Evolutionary conservation across 2,113 vertebrate species (phyloP).

Genomic region (Bostrychus sinensis): DNA sequence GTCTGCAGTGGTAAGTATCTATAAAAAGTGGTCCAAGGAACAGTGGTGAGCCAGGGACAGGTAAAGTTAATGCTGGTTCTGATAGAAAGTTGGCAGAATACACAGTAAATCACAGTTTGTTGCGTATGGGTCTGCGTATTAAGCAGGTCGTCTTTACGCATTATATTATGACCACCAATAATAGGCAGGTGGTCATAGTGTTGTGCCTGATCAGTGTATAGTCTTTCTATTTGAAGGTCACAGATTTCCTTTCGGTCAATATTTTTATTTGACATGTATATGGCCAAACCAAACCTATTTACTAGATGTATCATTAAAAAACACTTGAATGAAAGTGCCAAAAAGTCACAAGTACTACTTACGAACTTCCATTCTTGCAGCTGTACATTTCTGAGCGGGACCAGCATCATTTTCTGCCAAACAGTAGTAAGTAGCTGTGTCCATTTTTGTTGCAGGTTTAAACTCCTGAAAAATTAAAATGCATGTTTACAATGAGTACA

Average conservation of each 20-base stretch:
- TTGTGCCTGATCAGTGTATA: too few species aligned
- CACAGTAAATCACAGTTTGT: too few species aligned
- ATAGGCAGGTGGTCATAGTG: too few species aligned
- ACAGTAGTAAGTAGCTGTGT: constrained; percentile 70
- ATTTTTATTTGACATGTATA: neutral
- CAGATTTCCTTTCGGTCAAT: neutral
- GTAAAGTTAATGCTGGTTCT: too few species aligned
- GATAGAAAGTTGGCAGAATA: too few species aligned
- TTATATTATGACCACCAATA: too few species aligned
- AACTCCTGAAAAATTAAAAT: constrained; percentile 64
- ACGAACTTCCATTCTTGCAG: constrained; percentile 72
- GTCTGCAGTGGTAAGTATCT: too few species aligned
- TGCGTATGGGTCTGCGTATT: too few species aligned
- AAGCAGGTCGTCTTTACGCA: too few species aligned
- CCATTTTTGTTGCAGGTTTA: constrained; percentile 21
- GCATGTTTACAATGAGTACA: neutral
- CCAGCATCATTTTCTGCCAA: constrained; percentile 71
- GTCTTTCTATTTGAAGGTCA: too few species aligned
- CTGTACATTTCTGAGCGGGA: constrained; percentile 51
- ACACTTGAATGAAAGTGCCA: neutral
- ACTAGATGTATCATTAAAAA: neutral
- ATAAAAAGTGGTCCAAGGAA: too few species aligned
- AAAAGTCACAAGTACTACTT: constrained; percentile 47
- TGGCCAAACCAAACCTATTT: constrained; percentile 21
- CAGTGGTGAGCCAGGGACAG: too few species aligned